These are phyloP conservation scores for Trialeurodes vaporariorum DNA, from an alignment of 1,140 invertebrate genomes.

Conservation along the genomic window DNA sequence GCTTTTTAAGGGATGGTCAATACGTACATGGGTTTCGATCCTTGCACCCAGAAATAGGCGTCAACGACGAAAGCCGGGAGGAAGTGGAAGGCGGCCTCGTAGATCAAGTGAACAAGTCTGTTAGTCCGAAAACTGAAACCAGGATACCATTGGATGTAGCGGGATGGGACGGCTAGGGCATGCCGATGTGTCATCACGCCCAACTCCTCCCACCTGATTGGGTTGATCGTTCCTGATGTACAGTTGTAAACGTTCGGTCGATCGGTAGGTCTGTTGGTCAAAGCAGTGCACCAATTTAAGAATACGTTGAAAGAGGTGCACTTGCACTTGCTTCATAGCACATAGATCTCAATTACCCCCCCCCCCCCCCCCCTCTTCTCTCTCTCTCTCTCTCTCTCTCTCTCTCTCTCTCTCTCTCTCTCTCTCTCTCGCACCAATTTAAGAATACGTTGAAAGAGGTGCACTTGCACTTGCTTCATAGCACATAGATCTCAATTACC, in stretches of 20 bases:
- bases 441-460: no score
- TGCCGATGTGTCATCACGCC: slow-evolving; percentile 52
- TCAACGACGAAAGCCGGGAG: slow-evolving; percentile 71
- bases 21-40: slow-evolving; percentile 65
- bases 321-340: no score
- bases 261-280: not conserved
- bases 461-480: no score
- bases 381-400: no score
- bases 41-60: slow-evolving; percentile 49
- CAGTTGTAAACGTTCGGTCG: slow-evolving; percentile 76
- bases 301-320: no score
- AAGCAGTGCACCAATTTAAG: no score
- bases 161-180: slow-evolving; percentile 59
- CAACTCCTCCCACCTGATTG: slow-evolving; percentile 71
- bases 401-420: no score
- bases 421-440: no score
- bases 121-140: slow-evolving; percentile 65
- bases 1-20: no score
- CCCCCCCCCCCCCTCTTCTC: no score
- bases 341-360: no score
- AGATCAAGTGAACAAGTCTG: slow-evolving; percentile 53
- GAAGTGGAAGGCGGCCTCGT: slow-evolving; percentile 57
- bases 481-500: no score
- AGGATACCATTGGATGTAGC: slow-evolving; percentile 78
- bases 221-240: slow-evolving; percentile 72